Conservation (phyloP, 2,113 vertebrate genomes). For the Ctenodactylus gundi region DNA sequence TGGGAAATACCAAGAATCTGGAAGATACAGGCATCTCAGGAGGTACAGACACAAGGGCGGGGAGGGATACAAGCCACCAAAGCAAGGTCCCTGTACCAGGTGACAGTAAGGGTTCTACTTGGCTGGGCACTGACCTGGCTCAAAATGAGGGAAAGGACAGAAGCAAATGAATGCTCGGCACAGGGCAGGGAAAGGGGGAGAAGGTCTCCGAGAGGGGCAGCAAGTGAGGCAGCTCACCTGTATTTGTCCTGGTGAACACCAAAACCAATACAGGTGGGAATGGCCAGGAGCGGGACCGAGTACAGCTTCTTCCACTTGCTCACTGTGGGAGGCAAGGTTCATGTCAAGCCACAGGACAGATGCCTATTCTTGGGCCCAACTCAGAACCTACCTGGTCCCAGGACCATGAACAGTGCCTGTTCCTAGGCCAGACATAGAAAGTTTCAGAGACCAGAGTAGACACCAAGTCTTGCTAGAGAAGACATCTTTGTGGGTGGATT, state of each 20-base stretch:
- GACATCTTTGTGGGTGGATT: not conserved
- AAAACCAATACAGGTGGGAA: conserved; percentile 92
- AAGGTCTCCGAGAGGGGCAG: fast-evolving
- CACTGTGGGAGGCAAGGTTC: conserved; percentile 85
- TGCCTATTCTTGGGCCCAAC: too few relatives aligned
- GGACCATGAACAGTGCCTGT: fast-evolving
- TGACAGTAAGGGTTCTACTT: not conserved
- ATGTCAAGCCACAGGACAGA: too few relatives aligned
- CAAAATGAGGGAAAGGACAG: not conserved
- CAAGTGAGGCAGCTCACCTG: conserved; percentile 83
- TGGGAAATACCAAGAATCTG: conserved; percentile 94
- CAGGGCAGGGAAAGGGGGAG: not conserved
- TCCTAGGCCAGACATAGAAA: not conserved
- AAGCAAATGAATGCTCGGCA: not conserved
- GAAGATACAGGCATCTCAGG: conserved; percentile 39
- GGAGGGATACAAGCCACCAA: not conserved
- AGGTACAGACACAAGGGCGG: fast-evolving
- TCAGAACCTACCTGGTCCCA: not conserved
- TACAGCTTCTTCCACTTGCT: conserved; percentile 92
- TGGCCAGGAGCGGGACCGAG: conserved; percentile 87
- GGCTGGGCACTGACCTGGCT: not conserved
- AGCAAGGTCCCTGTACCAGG: not conserved
- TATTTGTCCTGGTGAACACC: conserved; percentile 89
- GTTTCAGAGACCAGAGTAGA: fast-evolving
- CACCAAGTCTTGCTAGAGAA: too few relatives aligned